Percentiles rank a stretch among this genome's conserved stretches.
These are phyloP conservation scores for Oligia latruncula DNA, from an alignment of 2,888 invertebrate species.

Conservation along the genomic window DNA sequence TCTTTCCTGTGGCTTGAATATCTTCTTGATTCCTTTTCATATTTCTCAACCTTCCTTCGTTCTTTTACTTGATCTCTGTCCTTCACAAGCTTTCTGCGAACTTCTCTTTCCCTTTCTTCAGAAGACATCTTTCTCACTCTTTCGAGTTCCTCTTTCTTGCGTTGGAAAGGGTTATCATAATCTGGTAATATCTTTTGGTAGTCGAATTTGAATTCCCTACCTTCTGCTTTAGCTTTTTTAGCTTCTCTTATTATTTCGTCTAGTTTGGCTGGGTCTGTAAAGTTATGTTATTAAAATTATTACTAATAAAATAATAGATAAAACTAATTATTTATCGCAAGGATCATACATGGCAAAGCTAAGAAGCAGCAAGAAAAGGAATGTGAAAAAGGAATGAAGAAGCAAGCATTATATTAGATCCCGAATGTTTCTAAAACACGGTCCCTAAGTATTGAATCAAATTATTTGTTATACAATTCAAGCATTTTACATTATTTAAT, in stretches of 20 bases:
- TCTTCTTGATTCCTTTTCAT: slow-evolving; percentile 64
- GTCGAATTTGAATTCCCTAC: slow-evolving; percentile 85
- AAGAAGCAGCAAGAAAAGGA: slow-evolving; percentile 24
- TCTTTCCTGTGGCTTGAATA: slow-evolving; percentile 60
- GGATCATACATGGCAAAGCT: slow-evolving; percentile 12
- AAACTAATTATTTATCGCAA: background rate
- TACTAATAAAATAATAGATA: slow-evolving; percentile 1
- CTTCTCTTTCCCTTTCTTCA: slow-evolving; percentile 64
- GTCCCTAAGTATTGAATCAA: slow-evolving; percentile 27
- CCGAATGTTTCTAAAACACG: background rate
- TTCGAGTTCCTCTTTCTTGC: slow-evolving; percentile 76
- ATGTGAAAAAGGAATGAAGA: slow-evolving; percentile 41
- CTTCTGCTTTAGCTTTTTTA: slow-evolving; percentile 84
- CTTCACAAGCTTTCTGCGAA: slow-evolving; percentile 49
- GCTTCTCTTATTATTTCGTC: slow-evolving; percentile 86
- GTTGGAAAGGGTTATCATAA: slow-evolving; percentile 87
- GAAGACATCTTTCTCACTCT: slow-evolving; percentile 63
- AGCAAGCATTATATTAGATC: slow-evolving; percentile 46
- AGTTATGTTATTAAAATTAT: background rate
- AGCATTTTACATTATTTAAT: background rate
- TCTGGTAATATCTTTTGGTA: slow-evolving; percentile 84
- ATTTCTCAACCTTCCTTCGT: slow-evolving; percentile 63
- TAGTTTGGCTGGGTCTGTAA: slow-evolving; percentile 82
- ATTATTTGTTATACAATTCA: background rate
- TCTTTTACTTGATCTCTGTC: slow-evolving; percentile 55